phyloP scores from a whole-genome alignment of 2,888 invertebrate species.

The Chloroclystis v-ata region DNA sequence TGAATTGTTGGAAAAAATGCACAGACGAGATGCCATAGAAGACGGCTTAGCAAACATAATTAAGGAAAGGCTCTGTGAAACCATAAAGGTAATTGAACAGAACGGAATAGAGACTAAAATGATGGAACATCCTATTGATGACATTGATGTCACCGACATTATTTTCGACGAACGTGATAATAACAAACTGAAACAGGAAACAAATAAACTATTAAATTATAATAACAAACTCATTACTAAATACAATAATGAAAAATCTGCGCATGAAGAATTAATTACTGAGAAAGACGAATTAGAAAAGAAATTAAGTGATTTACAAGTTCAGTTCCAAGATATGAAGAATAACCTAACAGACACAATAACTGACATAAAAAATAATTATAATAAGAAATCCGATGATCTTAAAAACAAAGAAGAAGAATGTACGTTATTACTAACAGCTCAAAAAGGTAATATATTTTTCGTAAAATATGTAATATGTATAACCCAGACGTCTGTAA shows the following conservation, averaged over 20 bases:
- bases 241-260: slow-evolving; percentile 35
- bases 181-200: slow-evolving; percentile 5
- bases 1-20: slow-evolving; percentile 1
- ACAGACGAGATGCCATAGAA: slow-evolving; percentile 2
- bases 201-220: slow-evolving; percentile 11
- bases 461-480: too few relatives aligned
- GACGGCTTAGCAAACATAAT: slow-evolving; percentile 21
- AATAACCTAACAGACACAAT: slow-evolving; percentile 1
- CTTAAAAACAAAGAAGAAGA: slow-evolving; percentile 30
- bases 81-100: slow-evolving; percentile 20
- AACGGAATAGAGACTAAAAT: background rate
- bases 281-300: slow-evolving; percentile 32
- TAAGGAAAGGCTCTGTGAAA: slow-evolving; percentile 17
- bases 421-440: slow-evolving; percentile 33
- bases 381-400: slow-evolving; percentile 12
- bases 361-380: slow-evolving; percentile 16
- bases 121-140: background rate
- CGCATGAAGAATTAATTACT: slow-evolving; percentile 33
- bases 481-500: too few relatives aligned
- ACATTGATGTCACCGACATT: background rate
- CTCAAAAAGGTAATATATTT: slow-evolving; percentile 35
- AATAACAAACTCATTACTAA: slow-evolving; percentile 26
- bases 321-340: slow-evolving; percentile 18
- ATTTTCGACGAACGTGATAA: slow-evolving; percentile 15
- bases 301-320: slow-evolving; percentile 31